phyloP scores from a whole-genome alignment of 2,797 vertebrate species.

The Danionella dracula region DNA sequence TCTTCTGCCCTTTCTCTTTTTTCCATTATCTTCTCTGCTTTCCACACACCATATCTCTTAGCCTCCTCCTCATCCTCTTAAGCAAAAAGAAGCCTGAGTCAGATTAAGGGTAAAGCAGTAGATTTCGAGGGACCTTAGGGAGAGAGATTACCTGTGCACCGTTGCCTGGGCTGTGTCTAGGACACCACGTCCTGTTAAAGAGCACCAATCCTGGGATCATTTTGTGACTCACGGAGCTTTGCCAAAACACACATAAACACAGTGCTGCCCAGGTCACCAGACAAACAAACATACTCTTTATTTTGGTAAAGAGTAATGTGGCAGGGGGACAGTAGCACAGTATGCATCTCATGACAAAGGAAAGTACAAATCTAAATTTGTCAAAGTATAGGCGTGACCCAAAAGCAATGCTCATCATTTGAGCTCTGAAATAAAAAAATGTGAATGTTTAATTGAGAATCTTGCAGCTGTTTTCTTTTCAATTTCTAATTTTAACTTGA shows the following conservation, averaged over 20 bases:
- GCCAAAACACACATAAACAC: slow-evolving; percentile 3
- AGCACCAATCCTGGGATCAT: slow-evolving; percentile 20
- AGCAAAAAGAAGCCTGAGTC: slow-evolving; percentile 8
- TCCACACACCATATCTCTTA: neutral
- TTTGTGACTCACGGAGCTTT: neutral
- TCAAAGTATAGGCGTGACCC: too few species aligned
- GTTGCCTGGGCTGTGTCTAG: slow-evolving; percentile 26
- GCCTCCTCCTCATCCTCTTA: slow-evolving; percentile 1
- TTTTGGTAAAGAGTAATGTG: neutral
- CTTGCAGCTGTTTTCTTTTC: too few species aligned
- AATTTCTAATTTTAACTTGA: too few species aligned
- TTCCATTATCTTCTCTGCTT: neutral
- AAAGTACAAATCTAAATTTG: neutral
- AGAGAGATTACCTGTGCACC: slow-evolving; percentile 37
- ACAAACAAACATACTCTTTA: slow-evolving; percentile 1
- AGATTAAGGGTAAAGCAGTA: slow-evolving; percentile 27
- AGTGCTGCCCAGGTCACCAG: neutral
- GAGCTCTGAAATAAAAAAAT: too few species aligned
- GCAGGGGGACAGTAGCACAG: slow-evolving; percentile 2
- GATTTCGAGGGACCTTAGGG: slow-evolving; percentile 20
- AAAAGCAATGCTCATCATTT: too few species aligned
- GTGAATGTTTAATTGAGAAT: too few species aligned
- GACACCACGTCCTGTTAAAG: slow-evolving; percentile 24
- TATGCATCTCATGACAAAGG: neutral
- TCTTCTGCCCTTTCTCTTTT: neutral